Base-by-base conservation (phyloP, 2,888 invertebrate species). In the Cecidostiba fungosa region DNA sequence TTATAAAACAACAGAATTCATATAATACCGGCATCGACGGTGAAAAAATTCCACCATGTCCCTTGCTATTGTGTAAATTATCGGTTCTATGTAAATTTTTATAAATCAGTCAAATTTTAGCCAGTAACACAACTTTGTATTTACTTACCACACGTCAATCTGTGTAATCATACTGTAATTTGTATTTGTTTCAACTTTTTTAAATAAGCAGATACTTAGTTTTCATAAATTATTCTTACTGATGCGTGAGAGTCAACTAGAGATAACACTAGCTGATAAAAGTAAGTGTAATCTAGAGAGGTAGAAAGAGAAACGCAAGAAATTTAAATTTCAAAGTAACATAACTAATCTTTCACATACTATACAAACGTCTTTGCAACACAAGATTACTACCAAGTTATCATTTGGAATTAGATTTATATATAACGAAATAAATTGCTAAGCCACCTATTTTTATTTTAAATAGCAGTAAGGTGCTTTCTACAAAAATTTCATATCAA, bases 221-320 rank as follows among this genome's bases (percentile, higher is more conserved):
- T 69, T 50, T 70, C 10, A 32, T 54, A 39, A 84, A 79, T 84
- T 84, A 76, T 80, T 79, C 32, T 23, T 26, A 79, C 29, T 69
- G 32, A n/a, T 14, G 54, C 10, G 26, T 36, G 19, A 66, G 54
- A 78, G 39, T 23, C n/a, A 29, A 79, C 66, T 74, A 79, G 14
- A 84, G 66, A 84, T 79, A 82, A 82, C 77, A 50, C 16, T 66
- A 62, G 16, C 36, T 73, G 66, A 84, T 74, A 62, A 70, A 84
- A 62, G 32, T 54, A 77, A 72, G 59, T 77, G 50, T 79, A 73
- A 84, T 84, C 78, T 70, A 19, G 73, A 50, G 23, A 29, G 12
- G 23, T 19, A 14, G 54, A 36, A 59, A 14, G 39, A 19, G 26
- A 77, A 19, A 26, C 32, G 59, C 43, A 19, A 54, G 32, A 82